Evolutionary conservation across 2,797 vertebrate genomes (phyloP).

Genomic region (Thaleichthys pacificus): DNA sequence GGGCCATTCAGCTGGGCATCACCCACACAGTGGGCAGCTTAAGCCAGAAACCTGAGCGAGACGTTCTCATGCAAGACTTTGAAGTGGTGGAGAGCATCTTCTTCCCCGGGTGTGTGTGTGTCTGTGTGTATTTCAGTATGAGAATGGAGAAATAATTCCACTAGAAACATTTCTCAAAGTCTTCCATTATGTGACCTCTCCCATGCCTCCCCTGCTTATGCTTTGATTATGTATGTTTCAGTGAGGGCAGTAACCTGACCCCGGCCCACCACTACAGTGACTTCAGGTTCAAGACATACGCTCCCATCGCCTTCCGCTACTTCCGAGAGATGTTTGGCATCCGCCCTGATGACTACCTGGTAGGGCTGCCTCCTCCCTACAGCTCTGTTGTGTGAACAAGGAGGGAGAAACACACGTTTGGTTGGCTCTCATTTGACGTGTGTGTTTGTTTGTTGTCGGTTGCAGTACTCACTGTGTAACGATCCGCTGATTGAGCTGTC

Average conservation of each 20-base stretch:
- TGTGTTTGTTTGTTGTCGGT: constrained; percentile 5
- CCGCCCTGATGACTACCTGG: constrained; percentile 93
- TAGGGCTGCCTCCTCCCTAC: constrained; percentile 54
- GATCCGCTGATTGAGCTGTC: constrained; percentile 90
- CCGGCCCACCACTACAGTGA: constrained; percentile 94
- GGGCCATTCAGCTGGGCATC: constrained; percentile 94
- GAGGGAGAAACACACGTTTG: too few species aligned
- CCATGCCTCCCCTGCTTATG: constrained; percentile 12
- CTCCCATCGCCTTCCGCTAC: constrained; percentile 94
- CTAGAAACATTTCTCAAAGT: not conserved
- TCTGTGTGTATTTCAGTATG: not conserved
- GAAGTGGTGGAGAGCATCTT: constrained; percentile 96
- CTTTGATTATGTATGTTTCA: constrained; percentile 49
- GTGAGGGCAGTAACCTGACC: constrained; percentile 93
- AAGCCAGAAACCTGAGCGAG: constrained; percentile 91
- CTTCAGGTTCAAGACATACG: constrained; percentile 96
- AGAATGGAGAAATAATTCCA: not conserved
- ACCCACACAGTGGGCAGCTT: constrained; percentile 92
- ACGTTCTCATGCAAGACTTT: constrained; percentile 97
- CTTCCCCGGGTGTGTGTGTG: constrained; percentile 83
- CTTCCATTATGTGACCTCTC: not conserved
- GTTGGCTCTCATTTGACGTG: constrained; percentile 10
- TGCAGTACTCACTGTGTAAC: constrained; percentile 90
- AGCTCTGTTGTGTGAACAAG: not conserved
- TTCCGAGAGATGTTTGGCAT: constrained; percentile 96